Conservation (phyloP, 2,797 vertebrate genomes). For the Podarcis siculus region DNA sequence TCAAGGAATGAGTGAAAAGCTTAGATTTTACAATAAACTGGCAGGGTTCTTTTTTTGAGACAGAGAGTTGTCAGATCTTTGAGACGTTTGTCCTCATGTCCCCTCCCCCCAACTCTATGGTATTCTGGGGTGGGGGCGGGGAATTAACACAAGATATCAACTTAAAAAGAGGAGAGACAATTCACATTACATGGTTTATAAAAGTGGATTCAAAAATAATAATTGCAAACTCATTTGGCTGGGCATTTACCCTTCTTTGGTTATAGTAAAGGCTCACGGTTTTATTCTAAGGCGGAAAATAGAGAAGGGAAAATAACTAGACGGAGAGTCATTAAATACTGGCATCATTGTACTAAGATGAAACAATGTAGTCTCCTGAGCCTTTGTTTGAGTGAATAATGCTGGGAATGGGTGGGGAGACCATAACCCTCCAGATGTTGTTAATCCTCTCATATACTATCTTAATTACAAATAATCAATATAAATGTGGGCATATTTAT, state of each 20-base stretch:
- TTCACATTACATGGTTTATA: too few relatives aligned
- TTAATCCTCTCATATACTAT: too few relatives aligned
- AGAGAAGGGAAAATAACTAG: neutral
- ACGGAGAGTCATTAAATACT: neutral
- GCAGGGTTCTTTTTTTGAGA: neutral
- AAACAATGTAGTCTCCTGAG: slow-evolving; percentile 2
- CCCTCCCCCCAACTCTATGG: neutral
- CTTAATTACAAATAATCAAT: too few relatives aligned
- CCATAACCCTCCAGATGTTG: too few relatives aligned
- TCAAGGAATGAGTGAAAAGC: neutral
- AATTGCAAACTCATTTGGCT: neutral
- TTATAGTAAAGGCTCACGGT: neutral
- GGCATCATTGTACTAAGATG: neutral
- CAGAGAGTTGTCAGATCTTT: neutral
- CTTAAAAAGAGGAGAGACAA: neutral
- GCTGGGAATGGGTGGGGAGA: neutral
- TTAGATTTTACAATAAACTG: neutral
- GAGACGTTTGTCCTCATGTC: neutral
- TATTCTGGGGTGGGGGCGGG: neutral
- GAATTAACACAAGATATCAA: neutral
- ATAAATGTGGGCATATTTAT: too few relatives aligned
- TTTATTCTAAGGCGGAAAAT: neutral
- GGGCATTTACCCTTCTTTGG: neutral
- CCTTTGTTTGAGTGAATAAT: neutral
- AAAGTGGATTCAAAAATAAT: neutral